A percentile compares a stretch with the other conserved stretches of the same genome.
phyloP scores from a whole-genome alignment of 1,140 invertebrate species.

The Episyrphus balteatus region DNA sequence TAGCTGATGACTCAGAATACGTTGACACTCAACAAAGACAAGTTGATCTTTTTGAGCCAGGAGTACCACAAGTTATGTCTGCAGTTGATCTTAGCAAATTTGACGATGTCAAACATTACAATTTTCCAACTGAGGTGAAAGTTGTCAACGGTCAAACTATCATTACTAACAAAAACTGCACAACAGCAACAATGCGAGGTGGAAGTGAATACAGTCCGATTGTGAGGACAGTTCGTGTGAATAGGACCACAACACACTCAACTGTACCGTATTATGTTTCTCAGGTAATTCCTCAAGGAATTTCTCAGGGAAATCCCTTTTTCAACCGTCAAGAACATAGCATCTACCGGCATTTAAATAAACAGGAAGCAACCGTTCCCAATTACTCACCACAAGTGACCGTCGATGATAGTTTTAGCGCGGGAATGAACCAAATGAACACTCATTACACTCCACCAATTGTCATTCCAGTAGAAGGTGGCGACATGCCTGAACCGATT shows the following conservation, averaged over 20 bases:
- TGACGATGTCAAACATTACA: conserved; percentile 29
- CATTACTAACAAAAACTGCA: conserved; percentile 30
- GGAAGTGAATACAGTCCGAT: conserved; percentile 7
- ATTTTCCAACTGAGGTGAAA: conserved; percentile 29
- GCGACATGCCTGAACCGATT: not conserved
- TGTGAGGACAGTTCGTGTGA: conserved; percentile 6
- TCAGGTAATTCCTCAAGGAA: not conserved
- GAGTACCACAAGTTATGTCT: conserved; percentile 6
- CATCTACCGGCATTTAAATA: not conserved
- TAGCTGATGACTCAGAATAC: not conserved
- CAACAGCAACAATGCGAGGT: conserved; percentile 22
- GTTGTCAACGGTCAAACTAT: conserved; percentile 29
- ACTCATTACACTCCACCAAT: conserved; percentile 3
- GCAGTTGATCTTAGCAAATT: conserved; percentile 22
- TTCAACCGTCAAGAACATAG: not conserved
- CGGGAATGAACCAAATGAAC: not conserved
- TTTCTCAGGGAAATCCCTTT: not conserved
- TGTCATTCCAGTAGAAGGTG: conserved; percentile 2
- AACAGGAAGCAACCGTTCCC: conserved; percentile 19
- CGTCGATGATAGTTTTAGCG: conserved; percentile 5
- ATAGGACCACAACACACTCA: conserved; percentile 8
- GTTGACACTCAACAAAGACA: conserved; percentile 10
- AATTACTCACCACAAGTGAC: conserved; percentile 22
- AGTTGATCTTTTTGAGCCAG: conserved; percentile 14
- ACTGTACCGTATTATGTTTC: not conserved